Evolutionary conservation across 23 tunicate genomes (phyloP), one percentile per base, ranked within the genome.

Genomic region (Halocynthia aurantium): DNA sequence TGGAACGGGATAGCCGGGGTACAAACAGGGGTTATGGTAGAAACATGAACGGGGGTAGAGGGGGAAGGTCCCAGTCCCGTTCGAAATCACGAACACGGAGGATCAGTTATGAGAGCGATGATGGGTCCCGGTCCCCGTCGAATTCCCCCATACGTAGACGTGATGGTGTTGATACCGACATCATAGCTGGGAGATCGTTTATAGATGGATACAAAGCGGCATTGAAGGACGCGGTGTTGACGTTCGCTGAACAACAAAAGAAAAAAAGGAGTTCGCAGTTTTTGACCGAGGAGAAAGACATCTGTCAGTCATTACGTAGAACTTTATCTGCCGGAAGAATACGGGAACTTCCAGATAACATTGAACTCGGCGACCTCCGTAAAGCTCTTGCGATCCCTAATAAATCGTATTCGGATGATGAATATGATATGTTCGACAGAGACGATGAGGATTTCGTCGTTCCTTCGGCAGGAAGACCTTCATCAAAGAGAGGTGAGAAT

Each of bases 141-240:
- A 62, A 62, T 17, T 8, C 56, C 8, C 54, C 55, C 8, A 6
- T 10, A 9, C 75, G 51, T 9, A 10, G 49, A 9, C 78, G 62
- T 52, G 78, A 74, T 49, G 50, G 15, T 53, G 31, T 65, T 49
- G 19, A 65, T 49, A 49, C 70, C 22, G 70, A 65, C 22, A n/a
- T 11, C 66, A 22, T 74, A 8, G 56, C 56, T 0, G 78, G 78
- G 19, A 55, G 56, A 74, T 74, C 78, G 78, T 74, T 54, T 64
- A 51, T 74, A n/a, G 78, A 74, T 10, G 78, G 78, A 54, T 74
- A 74, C 40, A 55, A 56, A 74, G 78, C 78, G 56, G 78, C 78
- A 44, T 10, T 74, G 78, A 74, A 74, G 56, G 78, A 74, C 21
- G 78, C 78, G n/a, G 64, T 74, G 63, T 17, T 51, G 22, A 74